Evolutionary conservation across 2,113 vertebrate species (phyloP).

Genomic region (Opisthocomus hoazin): DNA sequence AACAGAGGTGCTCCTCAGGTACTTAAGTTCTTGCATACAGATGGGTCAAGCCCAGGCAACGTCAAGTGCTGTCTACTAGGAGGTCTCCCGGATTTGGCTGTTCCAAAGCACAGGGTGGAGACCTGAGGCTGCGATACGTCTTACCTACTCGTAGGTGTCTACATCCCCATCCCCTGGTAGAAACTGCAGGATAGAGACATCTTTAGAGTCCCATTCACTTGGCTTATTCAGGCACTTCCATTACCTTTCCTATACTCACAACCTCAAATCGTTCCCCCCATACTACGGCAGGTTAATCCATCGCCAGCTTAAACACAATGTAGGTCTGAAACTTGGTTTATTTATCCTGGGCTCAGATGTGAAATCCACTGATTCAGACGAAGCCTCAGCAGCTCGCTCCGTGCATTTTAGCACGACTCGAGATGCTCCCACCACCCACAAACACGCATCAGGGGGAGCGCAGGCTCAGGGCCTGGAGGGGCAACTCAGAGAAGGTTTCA

Average conservation of each 20-base stretch:
- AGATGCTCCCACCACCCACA: neutral
- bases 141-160: neutral
- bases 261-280: neutral
- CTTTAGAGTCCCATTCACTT: neutral
- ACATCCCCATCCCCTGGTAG: neutral
- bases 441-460: fast-evolving
- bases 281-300: neutral
- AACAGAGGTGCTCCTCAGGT: neutral
- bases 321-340: too few relatives aligned
- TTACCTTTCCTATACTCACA: neutral
- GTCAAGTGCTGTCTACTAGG: neutral
- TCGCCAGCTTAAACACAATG: neutral
- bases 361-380: neutral
- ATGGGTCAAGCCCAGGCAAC: neutral
- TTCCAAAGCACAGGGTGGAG: neutral
- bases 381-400: neutral
- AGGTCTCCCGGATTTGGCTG: neutral
- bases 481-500: neutral
- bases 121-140: fast-evolving
- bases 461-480: neutral
- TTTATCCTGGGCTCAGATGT: neutral
- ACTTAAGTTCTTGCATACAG: neutral
- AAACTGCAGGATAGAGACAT: neutral
- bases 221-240: neutral
- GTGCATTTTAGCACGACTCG: fast-evolving